phyloP scores from a whole-genome alignment of 2,797 vertebrate genomes.

The Diglossa cyanea region DNA sequence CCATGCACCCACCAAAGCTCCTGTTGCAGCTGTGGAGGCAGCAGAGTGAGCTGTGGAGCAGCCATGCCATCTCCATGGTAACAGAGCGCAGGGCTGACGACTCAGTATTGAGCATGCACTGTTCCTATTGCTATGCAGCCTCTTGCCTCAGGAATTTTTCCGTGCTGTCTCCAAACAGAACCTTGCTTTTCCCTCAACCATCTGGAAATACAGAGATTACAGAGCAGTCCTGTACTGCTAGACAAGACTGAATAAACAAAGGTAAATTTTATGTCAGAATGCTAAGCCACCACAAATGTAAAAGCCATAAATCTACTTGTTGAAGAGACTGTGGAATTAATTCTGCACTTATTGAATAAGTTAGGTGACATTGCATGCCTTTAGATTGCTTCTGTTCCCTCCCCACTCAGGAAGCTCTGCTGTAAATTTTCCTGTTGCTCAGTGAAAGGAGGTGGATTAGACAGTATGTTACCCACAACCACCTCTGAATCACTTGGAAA shows the following conservation, averaged over 20 bases:
- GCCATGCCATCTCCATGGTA: conserved; percentile 59
- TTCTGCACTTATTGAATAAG: background rate
- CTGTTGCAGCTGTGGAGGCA: background rate
- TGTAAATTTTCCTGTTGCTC: background rate
- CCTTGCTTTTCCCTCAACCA: background rate
- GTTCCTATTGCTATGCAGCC: conserved; percentile 27
- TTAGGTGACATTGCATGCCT: background rate
- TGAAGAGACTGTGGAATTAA: background rate
- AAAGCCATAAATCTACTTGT: background rate
- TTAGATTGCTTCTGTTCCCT: background rate
- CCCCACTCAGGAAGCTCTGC: background rate
- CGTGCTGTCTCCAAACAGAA: background rate
- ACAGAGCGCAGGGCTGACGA: background rate
- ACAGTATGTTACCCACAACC: background rate
- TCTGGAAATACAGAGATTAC: background rate
- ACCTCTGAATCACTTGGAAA: background rate
- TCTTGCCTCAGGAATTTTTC: conserved; percentile 35
- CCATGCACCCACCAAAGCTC: background rate
- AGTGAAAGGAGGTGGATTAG: background rate
- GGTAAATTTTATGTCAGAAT: background rate
- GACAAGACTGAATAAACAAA: background rate
- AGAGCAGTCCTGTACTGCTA: background rate
- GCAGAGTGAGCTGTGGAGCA: background rate
- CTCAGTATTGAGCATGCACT: background rate
- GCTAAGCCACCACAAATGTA: background rate